phyloP scores from a whole-genome alignment of 2,888 invertebrate genomes.

The Pyrrhia umbra region DNA sequence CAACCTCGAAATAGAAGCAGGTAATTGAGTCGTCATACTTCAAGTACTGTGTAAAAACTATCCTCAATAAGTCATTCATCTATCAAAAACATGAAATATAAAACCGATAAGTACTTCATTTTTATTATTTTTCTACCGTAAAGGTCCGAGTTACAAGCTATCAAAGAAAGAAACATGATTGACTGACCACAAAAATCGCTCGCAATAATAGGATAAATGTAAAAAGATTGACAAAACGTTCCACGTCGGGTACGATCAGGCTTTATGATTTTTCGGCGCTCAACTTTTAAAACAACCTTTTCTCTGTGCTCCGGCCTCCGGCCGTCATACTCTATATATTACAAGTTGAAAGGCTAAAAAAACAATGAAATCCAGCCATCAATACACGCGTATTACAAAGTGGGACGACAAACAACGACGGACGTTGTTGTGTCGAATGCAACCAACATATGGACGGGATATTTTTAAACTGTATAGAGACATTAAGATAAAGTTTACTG shows the following conservation, averaged over 20 bases:
- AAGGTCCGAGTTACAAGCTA: conserved; percentile 8
- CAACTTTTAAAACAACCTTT: conserved; percentile 46
- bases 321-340: conserved; percentile 38
- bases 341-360: conserved; percentile 50
- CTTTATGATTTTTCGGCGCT: conserved; percentile 41
- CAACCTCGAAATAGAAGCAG: background rate
- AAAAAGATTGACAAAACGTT: conserved; percentile 43
- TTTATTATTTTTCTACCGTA: conserved; percentile 3
- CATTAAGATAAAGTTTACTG: conserved; percentile 86
- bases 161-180: conserved; percentile 23
- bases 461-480: conserved; percentile 85
- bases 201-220: conserved; percentile 36
- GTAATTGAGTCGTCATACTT: background rate
- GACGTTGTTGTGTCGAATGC: conserved; percentile 61
- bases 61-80: conserved; percentile 18
- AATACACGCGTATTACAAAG: conserved; percentile 60
- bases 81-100: conserved; percentile 9
- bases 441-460: conserved; percentile 79
- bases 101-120: conserved; percentile 2
- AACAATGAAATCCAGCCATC: conserved; percentile 50
- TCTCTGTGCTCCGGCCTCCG: conserved; percentile 35
- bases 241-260: conserved; percentile 13
- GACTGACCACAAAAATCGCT: conserved; percentile 34
- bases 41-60: background rate
- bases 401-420: conserved; percentile 58